Conservation (phyloP, 2,888 invertebrate species). For the Protonemura montana region DNA sequence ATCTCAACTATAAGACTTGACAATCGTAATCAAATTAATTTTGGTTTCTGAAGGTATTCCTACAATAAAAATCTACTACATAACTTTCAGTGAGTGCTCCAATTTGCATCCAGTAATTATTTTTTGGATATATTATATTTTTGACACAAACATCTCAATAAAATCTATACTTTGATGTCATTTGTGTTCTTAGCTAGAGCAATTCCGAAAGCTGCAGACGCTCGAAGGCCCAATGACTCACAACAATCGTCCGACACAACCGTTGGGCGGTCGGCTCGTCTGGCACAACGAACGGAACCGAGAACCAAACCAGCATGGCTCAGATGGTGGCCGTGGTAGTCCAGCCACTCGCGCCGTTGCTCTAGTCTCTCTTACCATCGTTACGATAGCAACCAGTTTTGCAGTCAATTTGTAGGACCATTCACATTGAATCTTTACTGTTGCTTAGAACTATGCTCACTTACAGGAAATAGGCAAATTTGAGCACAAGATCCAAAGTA, state of each 20-base stretch:
- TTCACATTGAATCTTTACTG: neutral
- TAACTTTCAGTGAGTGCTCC: no score
- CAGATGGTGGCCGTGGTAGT: neutral
- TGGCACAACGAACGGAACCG: slow-evolving; percentile 63
- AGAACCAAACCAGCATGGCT: slow-evolving; percentile 48
- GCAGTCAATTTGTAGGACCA: neutral
- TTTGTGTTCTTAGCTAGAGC: slow-evolving; percentile 69
- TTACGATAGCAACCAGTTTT: neutral
- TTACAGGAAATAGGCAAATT: no score
- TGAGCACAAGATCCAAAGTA: no score
- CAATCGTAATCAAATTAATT: no score
- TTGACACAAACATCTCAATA: no score
- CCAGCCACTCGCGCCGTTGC: neutral
- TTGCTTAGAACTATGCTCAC: neutral
- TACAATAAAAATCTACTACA: no score
- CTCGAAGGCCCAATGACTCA: slow-evolving; percentile 74
- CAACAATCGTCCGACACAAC: slow-evolving; percentile 84
- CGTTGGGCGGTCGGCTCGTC: slow-evolving; percentile 73
- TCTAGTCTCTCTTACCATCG: neutral
- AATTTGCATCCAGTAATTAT: no score
- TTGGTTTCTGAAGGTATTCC: no score
- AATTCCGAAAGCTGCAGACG: slow-evolving; percentile 73
- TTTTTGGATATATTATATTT: no score
- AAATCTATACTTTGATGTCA: no score
- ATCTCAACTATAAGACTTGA: no score